Evolutionary conservation across 2,797 vertebrate species (phyloP).

Genomic region (Anas georgica): DNA sequence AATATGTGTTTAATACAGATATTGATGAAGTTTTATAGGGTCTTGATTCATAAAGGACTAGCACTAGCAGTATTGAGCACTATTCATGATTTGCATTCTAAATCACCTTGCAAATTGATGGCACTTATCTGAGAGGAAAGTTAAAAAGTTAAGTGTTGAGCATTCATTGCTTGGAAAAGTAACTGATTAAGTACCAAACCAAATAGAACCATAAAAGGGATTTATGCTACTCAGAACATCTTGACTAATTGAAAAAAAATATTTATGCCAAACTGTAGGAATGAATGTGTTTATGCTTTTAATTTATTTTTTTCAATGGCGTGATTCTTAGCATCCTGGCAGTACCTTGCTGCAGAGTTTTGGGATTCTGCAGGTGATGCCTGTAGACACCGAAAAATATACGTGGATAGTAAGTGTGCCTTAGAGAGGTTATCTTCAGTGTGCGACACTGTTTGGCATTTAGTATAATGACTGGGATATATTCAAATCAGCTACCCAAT

Average conservation of each 20-base stretch:
- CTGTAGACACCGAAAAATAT: not conserved
- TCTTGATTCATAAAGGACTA: constrained; percentile 65
- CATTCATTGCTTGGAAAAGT: constrained; percentile 11
- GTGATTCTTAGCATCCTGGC: not conserved
- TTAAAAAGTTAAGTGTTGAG: constrained; percentile 67
- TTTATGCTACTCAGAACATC: constrained; percentile 57
- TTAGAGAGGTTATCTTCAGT: not conserved
- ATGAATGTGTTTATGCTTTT: constrained; percentile 14
- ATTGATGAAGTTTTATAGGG: constrained; percentile 63
- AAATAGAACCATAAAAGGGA: constrained; percentile 54
- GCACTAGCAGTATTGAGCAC: constrained; percentile 27
- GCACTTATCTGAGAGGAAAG: constrained; percentile 59
- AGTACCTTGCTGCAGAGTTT: not conserved
- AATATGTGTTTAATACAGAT: constrained; percentile 67
- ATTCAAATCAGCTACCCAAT: not conserved
- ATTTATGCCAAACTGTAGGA: not conserved
- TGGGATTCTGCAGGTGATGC: not conserved
- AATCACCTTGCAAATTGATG: constrained; percentile 69
- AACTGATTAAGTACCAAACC: constrained; percentile 62
- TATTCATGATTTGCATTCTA: constrained; percentile 64
- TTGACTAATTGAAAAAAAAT: constrained; percentile 52
- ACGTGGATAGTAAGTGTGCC: not conserved
- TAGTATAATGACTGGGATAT: not conserved
- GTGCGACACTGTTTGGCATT: not conserved
- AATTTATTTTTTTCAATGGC: constrained; percentile 21